Percentiles rank a stretch among this genome's conserved stretches.
These are phyloP conservation scores for Eristalinus aeneus DNA, from an alignment of 2,888 invertebrate genomes.

Conservation along the genomic window DNA sequence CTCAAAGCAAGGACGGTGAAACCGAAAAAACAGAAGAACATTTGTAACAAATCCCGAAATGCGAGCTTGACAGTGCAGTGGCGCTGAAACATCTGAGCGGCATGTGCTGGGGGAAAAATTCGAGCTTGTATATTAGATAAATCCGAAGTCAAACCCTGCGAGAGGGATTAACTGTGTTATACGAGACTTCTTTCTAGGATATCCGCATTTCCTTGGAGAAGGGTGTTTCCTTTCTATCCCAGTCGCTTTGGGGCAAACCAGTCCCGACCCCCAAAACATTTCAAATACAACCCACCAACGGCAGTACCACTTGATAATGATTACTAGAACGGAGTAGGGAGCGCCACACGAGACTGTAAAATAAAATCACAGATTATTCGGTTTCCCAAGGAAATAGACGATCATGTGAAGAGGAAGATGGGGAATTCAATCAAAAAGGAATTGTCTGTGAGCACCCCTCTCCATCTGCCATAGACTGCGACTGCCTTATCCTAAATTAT, in stretches of 20 bases:
- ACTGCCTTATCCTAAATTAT: constrained; percentile 46
- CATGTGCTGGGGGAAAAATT: neutral
- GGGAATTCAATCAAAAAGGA: constrained; percentile 20
- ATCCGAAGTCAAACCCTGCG: constrained; percentile 17
- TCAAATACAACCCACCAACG: neutral
- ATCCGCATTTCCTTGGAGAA: neutral
- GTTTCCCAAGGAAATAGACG: neutral
- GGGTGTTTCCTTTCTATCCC: neutral
- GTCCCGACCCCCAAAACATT: no score
- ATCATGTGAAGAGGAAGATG: neutral
- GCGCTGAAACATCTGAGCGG: constrained; percentile 10
- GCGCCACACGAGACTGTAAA: neutral
- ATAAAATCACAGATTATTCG: constrained; percentile 37
- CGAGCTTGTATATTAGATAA: constrained; percentile 15
- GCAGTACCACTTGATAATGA: constrained; percentile 54
- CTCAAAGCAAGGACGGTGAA: no score
- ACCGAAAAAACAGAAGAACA: neutral
- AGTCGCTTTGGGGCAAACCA: neutral
- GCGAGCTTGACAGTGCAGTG: neutral
- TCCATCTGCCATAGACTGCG: neutral
- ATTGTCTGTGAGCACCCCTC: neutral
- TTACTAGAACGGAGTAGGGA: neutral
- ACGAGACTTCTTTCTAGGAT: neutral
- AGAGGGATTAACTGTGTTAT: constrained; percentile 32
- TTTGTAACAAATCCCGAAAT: constrained; percentile 3